A percentile compares a stretch with the other conserved stretches of the same genome.
Evolutionary conservation across 2,888 invertebrate genomes (phyloP).

Genomic region (Habrosyne pyritoides): DNA sequence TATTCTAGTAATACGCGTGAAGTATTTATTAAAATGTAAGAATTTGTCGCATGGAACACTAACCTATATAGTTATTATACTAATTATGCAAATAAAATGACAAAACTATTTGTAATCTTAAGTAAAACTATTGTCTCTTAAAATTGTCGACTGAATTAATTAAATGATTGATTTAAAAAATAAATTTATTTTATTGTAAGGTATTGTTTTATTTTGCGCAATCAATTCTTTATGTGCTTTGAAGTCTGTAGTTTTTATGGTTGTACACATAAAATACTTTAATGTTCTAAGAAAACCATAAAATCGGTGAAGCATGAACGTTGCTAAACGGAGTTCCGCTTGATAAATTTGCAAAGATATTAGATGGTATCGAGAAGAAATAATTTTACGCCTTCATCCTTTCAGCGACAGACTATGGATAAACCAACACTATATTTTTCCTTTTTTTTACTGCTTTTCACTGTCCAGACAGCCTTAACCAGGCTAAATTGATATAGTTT

Average conservation of each 20-base stretch:
- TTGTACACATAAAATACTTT: slow-evolving; percentile 25
- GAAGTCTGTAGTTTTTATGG: slow-evolving; percentile 12
- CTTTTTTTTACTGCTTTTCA: background rate
- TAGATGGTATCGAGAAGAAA: slow-evolving; percentile 19
- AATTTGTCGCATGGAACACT: too few species aligned
- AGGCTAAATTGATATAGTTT: too few species aligned
- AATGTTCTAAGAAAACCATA: slow-evolving; percentile 34
- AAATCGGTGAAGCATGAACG: slow-evolving; percentile 34
- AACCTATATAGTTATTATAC: too few species aligned
- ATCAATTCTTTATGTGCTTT: background rate
- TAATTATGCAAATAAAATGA: too few species aligned
- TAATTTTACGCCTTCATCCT: slow-evolving; percentile 11
- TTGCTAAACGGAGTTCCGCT: slow-evolving; percentile 26
- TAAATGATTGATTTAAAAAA: background rate
- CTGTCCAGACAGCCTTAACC: too few species aligned
- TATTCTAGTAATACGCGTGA: too few species aligned
- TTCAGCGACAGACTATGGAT: background rate
- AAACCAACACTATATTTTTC: background rate
- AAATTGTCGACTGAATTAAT: background rate
- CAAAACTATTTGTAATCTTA: too few species aligned
- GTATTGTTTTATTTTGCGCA: slow-evolving; percentile 1
- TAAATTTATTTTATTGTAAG: background rate
- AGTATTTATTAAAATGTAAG: too few species aligned
- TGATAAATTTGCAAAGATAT: slow-evolving; percentile 34
- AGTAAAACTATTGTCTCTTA: background rate